Conservation (phyloP, 2,797 vertebrate genomes). For the Pangasius macronema region DNA sequence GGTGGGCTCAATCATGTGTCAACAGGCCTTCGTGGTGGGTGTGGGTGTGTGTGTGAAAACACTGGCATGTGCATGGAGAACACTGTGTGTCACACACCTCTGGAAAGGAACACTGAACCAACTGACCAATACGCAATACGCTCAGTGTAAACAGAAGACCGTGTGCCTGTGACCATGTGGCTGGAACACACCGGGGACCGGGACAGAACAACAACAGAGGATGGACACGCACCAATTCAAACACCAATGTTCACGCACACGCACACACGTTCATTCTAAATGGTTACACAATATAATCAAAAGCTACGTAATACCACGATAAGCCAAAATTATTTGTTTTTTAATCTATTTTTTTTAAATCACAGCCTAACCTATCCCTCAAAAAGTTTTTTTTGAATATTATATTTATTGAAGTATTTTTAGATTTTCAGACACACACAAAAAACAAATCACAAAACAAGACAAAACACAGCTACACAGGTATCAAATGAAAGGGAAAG, state of each 20-base stretch:
- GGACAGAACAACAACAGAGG: not conserved
- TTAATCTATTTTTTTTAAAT: not conserved
- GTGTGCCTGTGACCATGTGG: not conserved
- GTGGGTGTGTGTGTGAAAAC: conserved; percentile 4
- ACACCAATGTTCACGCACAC: not conserved
- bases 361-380: not conserved
- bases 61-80: not conserved
- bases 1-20: conserved; percentile 44
- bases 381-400: not conserved
- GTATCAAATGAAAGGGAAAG: too few species aligned
- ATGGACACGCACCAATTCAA: not conserved
- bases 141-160: conserved; percentile 7
- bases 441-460: too few species aligned
- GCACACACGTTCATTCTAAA: not conserved
- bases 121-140: conserved; percentile 19
- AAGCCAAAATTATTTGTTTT: not conserved
- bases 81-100: conserved; percentile 16
- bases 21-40: conserved; percentile 23
- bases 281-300: not conserved
- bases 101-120: not conserved
- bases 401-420: too few species aligned
- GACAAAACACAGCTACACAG: too few species aligned
- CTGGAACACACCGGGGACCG: not conserved
- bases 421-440: too few species aligned
- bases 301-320: not conserved